Evolutionary conservation across 1,140 invertebrate species (phyloP), one percentile per base, ranked within the genome.

Genomic region (Wiebesia pumilae): DNA sequence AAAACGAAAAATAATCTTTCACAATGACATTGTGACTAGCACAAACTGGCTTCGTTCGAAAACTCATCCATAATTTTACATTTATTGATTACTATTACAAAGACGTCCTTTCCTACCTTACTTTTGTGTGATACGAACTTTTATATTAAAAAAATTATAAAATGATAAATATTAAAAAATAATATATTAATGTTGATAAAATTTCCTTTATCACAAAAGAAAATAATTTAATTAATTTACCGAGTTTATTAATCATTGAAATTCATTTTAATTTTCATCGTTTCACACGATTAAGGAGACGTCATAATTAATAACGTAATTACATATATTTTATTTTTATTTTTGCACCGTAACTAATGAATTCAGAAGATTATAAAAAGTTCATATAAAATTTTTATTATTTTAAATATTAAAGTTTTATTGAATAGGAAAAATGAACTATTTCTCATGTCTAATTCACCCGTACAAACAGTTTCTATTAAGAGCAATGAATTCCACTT

Each of bases 41-140:
- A 89, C 88, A 89, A 90, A 90, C 89, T 89, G 88, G 88, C 88
- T 90, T 88, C 83, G 83, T 87, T 89, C 75, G 62, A 86, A 87
- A 87, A 88, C 83, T 88, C 84, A 87, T 84, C 35, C 80, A 71
- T 77, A 81, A 85, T 62, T 85, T 86, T 80, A 62, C 85, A 21
- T 87, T 77, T 71, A 75, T n/a, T 79, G 71, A 69, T 51, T 80
- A 51, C 71, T 43, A 69, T 69, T 80, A 65, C 30, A 73, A 75
- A 67, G 54, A 83, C 58, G 51, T 86, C 71, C 62, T 78, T 81
- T 69, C 35, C n/a, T 78, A 69, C 35, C 24, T 78, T 69, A 35
- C 40, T 71, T 80, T 43, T 77, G 35, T 86, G 58, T 82, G 58
- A 83, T 43, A 19, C 40, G 7, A 86, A 83, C 30, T 24, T 51